Evolutionary conservation across 2,888 invertebrate species (phyloP), one percentile per base, ranked within the genome.

Genomic region (Eilema sororculum): DNA sequence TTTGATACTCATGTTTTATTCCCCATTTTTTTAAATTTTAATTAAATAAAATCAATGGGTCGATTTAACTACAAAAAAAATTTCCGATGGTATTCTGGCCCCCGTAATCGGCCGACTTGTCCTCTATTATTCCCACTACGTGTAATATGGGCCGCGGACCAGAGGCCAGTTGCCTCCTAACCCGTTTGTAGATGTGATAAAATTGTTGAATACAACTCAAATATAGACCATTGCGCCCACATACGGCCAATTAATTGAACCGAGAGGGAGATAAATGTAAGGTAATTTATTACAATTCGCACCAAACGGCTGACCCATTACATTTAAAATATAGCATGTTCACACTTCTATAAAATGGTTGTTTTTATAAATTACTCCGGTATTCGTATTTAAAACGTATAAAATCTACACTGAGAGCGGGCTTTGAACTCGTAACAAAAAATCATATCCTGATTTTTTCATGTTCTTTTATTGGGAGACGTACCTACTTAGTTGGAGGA

Each of bases 281-380:
- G 82, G 90, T 90, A 90, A 93, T 93, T 91, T 91, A 91, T 92
- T 90, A 89, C 88, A 86, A 89, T 90, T 89, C 87, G 85, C 84
- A 81, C 85, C 87, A 82, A 89, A 86, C 88, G 86, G 87, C 90
- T 89, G 87, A 79, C 84, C 90, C 90, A 91, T 93, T 93, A 91
- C 89, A 85, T 89, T 90, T 91, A 90, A 93, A 92, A 91, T 91
- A 92, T 91, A 87, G 90, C 90, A 87, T 87, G 87, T 90, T 91
- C 86, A 82, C 87, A 87, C 87, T 85, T 87, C 79, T 81, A 82
- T 80, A 83, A 82, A 88, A 52, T n/a, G 52, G 28, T n/a, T 64
- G 64, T 64, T 64, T n/a, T 63, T 13, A 28, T 52, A n/a, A 52
- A 64, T 66, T 58, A 65, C 12, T 13, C 30, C 22, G 9, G 57